phyloP scores from a whole-genome alignment of 2,888 invertebrate genomes.

The Electrophaes corylata region DNA sequence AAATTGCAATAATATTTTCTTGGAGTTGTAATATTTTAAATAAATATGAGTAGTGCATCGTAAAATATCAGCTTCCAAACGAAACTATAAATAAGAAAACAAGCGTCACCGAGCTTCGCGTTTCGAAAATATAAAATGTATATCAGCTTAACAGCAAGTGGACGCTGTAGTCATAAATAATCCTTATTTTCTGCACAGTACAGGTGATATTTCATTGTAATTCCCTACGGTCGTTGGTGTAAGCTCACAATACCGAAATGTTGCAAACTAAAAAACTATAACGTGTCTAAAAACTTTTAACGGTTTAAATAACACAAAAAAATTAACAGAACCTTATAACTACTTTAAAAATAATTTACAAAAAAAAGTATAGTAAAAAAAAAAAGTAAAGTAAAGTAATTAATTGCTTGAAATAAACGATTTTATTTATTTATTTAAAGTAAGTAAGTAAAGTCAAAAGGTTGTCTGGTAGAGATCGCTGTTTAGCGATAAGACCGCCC shows the following conservation, averaged over 20 bases:
- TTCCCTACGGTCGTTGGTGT: slow-evolving; percentile 37
- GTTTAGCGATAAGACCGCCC: too few relatives aligned
- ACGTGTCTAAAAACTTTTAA: background rate
- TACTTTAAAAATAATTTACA: too few relatives aligned
- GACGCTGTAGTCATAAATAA: slow-evolving; percentile 54
- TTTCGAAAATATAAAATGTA: slow-evolving; percentile 38
- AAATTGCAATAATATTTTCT: too few relatives aligned
- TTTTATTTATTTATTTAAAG: too few relatives aligned
- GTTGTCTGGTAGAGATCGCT: too few relatives aligned
- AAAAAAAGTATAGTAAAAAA: too few relatives aligned
- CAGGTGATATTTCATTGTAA: slow-evolving; percentile 57
- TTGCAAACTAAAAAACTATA: slow-evolving; percentile 32
- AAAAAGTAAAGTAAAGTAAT: too few relatives aligned
- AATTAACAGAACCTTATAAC: background rate
- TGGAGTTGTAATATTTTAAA: background rate
- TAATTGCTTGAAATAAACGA: too few relatives aligned
- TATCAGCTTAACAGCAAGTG: slow-evolving; percentile 33
- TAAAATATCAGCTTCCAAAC: slow-evolving; percentile 18
- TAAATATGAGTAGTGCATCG: background rate
- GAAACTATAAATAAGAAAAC: slow-evolving; percentile 33
- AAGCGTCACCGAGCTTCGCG: slow-evolving; percentile 22
- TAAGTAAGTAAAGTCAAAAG: too few relatives aligned
- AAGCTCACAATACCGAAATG: slow-evolving; percentile 35
- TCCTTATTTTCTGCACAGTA: slow-evolving; percentile 56
- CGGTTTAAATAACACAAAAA: background rate